Evolutionary conservation across 2,888 invertebrate genomes (phyloP), one percentile per base, ranked within the genome.

Genomic region (Phortica okadai): DNA sequence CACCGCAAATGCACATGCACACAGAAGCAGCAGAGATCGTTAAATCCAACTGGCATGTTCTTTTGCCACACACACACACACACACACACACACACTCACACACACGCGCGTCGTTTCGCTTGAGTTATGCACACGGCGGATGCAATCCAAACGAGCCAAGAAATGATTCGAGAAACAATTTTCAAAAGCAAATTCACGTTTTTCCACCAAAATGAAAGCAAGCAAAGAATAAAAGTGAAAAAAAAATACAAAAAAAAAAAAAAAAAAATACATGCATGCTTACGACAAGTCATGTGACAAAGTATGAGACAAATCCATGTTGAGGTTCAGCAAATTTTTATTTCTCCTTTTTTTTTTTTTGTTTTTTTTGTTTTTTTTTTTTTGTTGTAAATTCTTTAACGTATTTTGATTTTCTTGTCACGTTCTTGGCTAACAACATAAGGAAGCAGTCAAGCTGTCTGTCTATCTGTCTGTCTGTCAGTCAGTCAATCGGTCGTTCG

Each of bases 331-430:
- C 33, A 33, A 33, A 33, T 33, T 33, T 33, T 33, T 33, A 33
- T 33, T 33, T 33, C 33, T 33, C 33, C 33, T 33, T 33, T 33
- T 1, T 33, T 33, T 5, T 1, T 33, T 3, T 33, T 33, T n/a
- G n/a, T 50, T 11, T 50, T 41, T 42, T 64, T 54, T 70, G 79
- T 78, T 75, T n/a, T n/a, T 50, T 50, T 11, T 50, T 41, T 42
- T 64, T 54, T 70, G 79, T 78, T 75, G 81, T 79, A 77, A 81
- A 78, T 79, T 84, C 80, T 85, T 85, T 87, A 84, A 82, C 82
- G 88, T 84, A 88, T 87, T 87, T 72, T 87, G 87, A 87, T 86
- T 87, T 87, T 89, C 87, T 87, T 89, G 88, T 87, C 87, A 87
- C 87, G 89, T 87, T 83, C 79, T 81, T 81, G 10, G 85, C 88